Evolutionary conservation across 2,888 invertebrate genomes (phyloP), one percentile per base, ranked within the genome.

Genomic region (Microplitis deprimator): DNA sequence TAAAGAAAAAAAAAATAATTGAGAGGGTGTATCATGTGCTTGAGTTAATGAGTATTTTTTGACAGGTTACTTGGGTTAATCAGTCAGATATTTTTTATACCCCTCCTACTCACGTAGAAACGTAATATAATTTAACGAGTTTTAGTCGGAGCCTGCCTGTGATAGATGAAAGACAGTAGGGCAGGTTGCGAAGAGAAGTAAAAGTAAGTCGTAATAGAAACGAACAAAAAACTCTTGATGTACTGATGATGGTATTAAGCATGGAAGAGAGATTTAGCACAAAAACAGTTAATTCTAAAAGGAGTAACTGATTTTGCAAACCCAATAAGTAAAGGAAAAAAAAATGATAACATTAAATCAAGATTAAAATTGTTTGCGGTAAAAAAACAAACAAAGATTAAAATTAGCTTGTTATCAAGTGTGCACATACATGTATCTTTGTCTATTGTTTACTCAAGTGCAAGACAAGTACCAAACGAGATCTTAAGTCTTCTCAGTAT

Each of bases 401-500:
- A 75, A 75, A 75, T 69, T 75, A 75, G 73, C 38, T 20, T 16
- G 39, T 38, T 50, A 60, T 75, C 17, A 75, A 17, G 40, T 13
- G 38, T n/a, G 5, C 13, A 62, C 41, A 7, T 74, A 16, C 68
- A 68, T 68, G 40, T 68, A 6, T 75, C 61, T 68, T 40, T 17
- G 61, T 39, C 61, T 61, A 75, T 75, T 75, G 74, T 75, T 75
- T 60, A 68, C 17, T 68, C 74, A 39, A 75, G 68, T 68, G 40
- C 7, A 38, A 59, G 59, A 73, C 50, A 38, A 73, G 73, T 73
- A 67, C n/a, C 73, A 75, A 75, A 75, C 68, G 68, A 75, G 68
- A 20, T 67, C 68, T 68, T 16, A 39, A 75, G 74, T 59, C n/a
- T 50, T 40, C 41, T n/a, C 64, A 72, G 64, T 72, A 41, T 50